Base-by-base conservation (phyloP, 2,888 invertebrate species). In the Orchesella flavescens region DNA sequence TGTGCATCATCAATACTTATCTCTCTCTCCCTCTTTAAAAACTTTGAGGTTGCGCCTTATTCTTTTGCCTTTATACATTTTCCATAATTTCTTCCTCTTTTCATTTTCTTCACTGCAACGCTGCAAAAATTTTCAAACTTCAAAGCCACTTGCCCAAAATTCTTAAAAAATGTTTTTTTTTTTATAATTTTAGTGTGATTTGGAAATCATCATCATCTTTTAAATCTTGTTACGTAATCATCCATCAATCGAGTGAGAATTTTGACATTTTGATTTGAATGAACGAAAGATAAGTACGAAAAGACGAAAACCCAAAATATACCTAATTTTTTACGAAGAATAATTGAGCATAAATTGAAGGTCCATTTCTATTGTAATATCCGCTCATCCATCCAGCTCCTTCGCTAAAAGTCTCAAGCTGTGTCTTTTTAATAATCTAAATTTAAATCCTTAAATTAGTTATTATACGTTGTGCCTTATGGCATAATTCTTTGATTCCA, bases 1-100 rank as follows among this genome's bases (percentile, higher is more conserved):
- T 71, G 53, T 55, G 57, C 53, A 57, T 57, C 53, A 57, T 57
- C 71, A 71, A 55, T 71, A 55, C 53, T 17, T 49, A 9, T 21
- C 12, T 68, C 49, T 65, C n/a, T n/a, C n/a, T 34, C n/a, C 13
- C n/a, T 19, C 9, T 19, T 59, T 59, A 55, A n/a, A 55, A n/a
- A n/a, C 12, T n/a, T n/a, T n/a, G n/a, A n/a, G n/a, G n/a, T 57
- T 17, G 57, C 15, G 15, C 17, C 57, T 21, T 49, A 15, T 49
- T 49, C 49, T 49, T 49, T 19, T 59, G 10, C 7, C 10, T 15
- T 19, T 3, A n/a, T 12, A 59, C 59, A 59, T 21, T 59, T 12
- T 59, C 4, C 59, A 59, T 12, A 17, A 53, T 53, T 34, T 34
- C 34, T 10, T 49, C 15, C 49, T 49, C 3, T 49, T 49, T 49